Percentiles rank a stretch among this genome's conserved stretches.
Conservation (phyloP, 2,888 invertebrate genomes). For the Alentia gelatinosa region DNA sequence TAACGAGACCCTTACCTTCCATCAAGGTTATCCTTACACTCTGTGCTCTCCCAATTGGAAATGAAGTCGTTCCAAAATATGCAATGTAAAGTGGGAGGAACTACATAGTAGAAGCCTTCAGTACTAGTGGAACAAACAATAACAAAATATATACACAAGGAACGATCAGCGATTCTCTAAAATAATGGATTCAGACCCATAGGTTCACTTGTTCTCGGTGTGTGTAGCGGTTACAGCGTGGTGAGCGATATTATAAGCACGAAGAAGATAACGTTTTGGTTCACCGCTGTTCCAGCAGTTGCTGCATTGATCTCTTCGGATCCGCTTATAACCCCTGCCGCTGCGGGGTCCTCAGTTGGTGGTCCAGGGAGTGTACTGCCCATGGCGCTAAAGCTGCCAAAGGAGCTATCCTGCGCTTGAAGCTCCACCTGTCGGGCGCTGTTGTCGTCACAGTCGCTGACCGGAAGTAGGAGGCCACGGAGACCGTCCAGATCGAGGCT, state of each 20-base stretch:
- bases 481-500: not conserved
- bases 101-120: no score
- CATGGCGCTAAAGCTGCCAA: not conserved
- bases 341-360: not conserved
- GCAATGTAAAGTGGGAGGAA: no score
- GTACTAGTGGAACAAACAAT: no score
- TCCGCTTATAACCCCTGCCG: not conserved
- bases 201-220: no score
- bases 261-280: not conserved
- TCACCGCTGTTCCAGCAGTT: not conserved
- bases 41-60: no score
- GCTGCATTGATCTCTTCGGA: not conserved
- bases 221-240: not conserved
- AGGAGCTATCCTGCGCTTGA: not conserved
- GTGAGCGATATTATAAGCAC: not conserved
- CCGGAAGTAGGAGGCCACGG: not conserved
- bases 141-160: no score
- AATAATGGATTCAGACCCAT: no score
- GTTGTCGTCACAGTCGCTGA: slow-evolving; percentile 47
- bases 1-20: no score
- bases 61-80: no score
- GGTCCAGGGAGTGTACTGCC: not conserved
- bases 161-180: no score
- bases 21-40: no score
- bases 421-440: not conserved